Base-by-base conservation (phyloP, 2,113 vertebrate species). In the Malurus melanocephalus region DNA sequence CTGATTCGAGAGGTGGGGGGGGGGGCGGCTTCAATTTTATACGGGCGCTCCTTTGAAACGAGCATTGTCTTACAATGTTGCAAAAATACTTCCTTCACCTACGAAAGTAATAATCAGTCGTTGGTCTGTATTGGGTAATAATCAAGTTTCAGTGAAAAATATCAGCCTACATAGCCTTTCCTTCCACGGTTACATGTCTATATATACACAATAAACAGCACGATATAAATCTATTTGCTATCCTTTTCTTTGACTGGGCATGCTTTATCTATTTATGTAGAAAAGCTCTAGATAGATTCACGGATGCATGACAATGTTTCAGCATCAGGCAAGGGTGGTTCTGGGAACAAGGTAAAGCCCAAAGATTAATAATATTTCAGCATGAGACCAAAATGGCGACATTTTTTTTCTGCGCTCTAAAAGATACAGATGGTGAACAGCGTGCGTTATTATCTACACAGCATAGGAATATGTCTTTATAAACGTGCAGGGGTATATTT, bases 311-410 rank as follows among this genome's bases (percentile, higher is more conserved):
- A 59, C 90, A 77, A 73, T 24, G 80, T 73, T 94, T 87, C 86
- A 61, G 86, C 49, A 93, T 82, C 92, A 92, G 80, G 89, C 69
- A 76, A 87, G 71, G 53, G 80, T 71, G 48, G 66, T 83, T 93
- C 91, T 95, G 56, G 56, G 81, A 76, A 68, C 80, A 64, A 91
- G 94, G 90, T 64, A 96, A 93, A 94, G 82, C 85, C 93, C 91
- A 68, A 72, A 92, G 92, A 95, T 94, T 93, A 93, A 94, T 94
- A 90, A 95, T 96, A 96, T 97, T 98, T 96, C 94, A 94, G 93
- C 94, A 78, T 76, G 95, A 87, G 89, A 96, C 96, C 95, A 97
- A 97, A 96, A 98, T 97, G 97, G 96, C 96, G 97, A 97, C 96
- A 94, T 92, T 88, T 95, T 97, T 94, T 88, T 93, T 87, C 93